Base-by-base conservation (phyloP, 2,888 invertebrate genomes). In the Mythimna pallens region DNA sequence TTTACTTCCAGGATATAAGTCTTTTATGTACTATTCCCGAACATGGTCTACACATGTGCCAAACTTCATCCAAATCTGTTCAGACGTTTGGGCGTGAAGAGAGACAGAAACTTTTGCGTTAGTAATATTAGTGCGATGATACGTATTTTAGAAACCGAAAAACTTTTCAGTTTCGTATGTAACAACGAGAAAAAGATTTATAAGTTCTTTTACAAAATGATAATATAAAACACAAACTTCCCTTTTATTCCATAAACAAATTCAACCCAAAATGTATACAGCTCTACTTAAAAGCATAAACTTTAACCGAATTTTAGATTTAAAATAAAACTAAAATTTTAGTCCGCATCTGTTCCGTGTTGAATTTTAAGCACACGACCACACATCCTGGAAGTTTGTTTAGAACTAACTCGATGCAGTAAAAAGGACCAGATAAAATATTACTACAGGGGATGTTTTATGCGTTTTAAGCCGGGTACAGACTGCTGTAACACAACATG, bases 381-480 rank as follows among this genome's bases (percentile, higher is more conserved):
- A 88, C 90, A 90, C 87, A 89, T 89, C 88, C 73, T 84, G 83
- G 82, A 92, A 93, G 91, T 94, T 94, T 92, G 93, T 93, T 92
- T 92, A 91, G 92, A 93, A 93, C 92, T 92, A 92, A 89, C 89
- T 87, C 88, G 85, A 77, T 80, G 87, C 84, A 88, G 89, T 91
- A 89, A 92, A 94, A 92, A 90, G 87, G 84, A 73, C 78, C 86
- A 90, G 89, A 89, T 92, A 91, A 92, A 93, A 92, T 89, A 88
- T 89, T 89, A 89, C 85, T 78, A 75, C 77, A 70, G 75, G 76
- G 70, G 82, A 87, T 87, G 85, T 83, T 88, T 87, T 86, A 88
- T 84, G 82, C 75, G 78, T 75, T 81, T 36, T 36, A 36, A 36
- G 36, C 36, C 8, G 36, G 36, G 36, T 36, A 34, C 34, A 34